Base-by-base conservation (phyloP, 2,113 vertebrate species). In the Upupa epops region DNA sequence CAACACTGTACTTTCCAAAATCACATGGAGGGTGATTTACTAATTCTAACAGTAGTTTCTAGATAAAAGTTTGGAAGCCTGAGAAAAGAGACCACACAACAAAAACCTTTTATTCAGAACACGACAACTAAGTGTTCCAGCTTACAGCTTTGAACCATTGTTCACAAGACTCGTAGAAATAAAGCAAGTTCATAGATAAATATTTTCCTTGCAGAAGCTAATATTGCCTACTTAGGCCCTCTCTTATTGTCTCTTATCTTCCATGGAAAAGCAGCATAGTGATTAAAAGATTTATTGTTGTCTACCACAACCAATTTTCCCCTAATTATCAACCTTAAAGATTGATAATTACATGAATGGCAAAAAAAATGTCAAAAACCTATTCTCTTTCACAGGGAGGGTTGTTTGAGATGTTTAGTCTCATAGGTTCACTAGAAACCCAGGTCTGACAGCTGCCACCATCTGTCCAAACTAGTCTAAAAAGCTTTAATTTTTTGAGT, bases 1-100 rank as follows among this genome's bases (percentile, higher is more conserved):
- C 85, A 81, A 92, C 28, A 63, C 29, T 29, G 14, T 22, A 40
- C 26, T 96, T 55, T 61, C 73, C 74, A 86, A 91, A 93, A 72
- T 83, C 37, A 58, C 8, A 24, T 37, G 25, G 81, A 17, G 31
- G 31, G 14, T 32, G 3, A 42, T 59, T 74, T 34, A 60, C 2
- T 12, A 63, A 70, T 34, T 65, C 17, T 36, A 90, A 75, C 59
- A 66, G 64, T 70, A 88, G 64, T 32, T 32, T 91, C 15, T 9
- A 46, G 42, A 32, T 13, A 75, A 81, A 80, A 75, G 19, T 49
- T 48, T 86, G 45, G 52, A 52, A 36, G 25, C 28, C 36, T 29
- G 20, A 46, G 70, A 80, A 77, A 52, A 66, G 11, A 65, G 17
- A 40, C 17, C 52, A 54, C 10, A 71, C 18, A 77, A 49, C 37